Percentiles rank a stretch among this genome's conserved stretches.
Conservation (phyloP, 1,140 invertebrate genomes). For the Rhyacophila brunnea region DNA sequence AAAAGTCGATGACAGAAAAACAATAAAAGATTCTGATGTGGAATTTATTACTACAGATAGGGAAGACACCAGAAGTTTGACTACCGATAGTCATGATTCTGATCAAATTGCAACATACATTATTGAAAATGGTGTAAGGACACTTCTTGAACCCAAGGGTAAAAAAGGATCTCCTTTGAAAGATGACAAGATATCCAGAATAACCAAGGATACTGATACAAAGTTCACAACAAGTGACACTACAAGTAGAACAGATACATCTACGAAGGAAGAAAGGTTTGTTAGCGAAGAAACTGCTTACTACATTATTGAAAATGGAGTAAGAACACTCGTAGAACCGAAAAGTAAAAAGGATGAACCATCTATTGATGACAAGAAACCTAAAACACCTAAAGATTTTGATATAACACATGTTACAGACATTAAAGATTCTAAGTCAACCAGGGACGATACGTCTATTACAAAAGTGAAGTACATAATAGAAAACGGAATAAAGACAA, state of each 20-base stretch:
- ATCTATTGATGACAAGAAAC: slow-evolving; percentile 7
- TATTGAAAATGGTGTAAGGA: slow-evolving; percentile 10
- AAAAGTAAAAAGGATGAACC: not conserved
- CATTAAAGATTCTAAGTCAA: too few relatives aligned
- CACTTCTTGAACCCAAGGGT: not conserved
- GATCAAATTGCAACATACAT: not conserved
- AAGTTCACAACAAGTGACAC: not conserved
- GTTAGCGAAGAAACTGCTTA: not conserved
- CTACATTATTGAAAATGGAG: slow-evolving; percentile 7
- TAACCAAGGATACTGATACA: not conserved
- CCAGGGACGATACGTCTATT: too few relatives aligned
- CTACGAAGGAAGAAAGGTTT: not conserved
- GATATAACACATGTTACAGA: not conserved
- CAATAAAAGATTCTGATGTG: not conserved
- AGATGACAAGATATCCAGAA: not conserved
- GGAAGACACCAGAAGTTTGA: not conserved
- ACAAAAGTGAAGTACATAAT: slow-evolving; percentile 14
- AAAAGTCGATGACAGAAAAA: slow-evolving; percentile 1
- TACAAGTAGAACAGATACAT: not conserved
- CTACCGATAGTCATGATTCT: not conserved
- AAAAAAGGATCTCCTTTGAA: not conserved
- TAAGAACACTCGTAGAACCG: not conserved
- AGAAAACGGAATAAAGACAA: slow-evolving; percentile 22
- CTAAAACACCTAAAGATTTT: slow-evolving; percentile 4
- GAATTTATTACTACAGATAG: not conserved